These are phyloP conservation scores for Gnatocerus cornutus DNA, from an alignment of 2,888 invertebrate species.

Conservation along the genomic window DNA sequence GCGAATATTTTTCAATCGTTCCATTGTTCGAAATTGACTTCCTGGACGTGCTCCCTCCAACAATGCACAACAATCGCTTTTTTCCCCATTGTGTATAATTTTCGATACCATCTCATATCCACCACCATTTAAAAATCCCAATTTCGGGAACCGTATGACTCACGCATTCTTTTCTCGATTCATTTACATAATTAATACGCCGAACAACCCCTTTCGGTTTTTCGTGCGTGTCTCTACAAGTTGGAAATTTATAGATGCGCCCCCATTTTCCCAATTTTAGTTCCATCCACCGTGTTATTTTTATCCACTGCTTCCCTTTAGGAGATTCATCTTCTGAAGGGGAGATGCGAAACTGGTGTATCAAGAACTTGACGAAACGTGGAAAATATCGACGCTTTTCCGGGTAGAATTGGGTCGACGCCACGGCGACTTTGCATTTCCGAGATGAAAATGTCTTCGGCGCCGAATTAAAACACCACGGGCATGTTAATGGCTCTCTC, in stretches of 20 bases:
- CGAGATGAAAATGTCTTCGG: conserved; percentile 28
- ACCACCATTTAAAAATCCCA: conserved; percentile 2
- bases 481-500: conserved; percentile 30
- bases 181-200: conserved; percentile 45
- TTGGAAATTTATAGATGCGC: conserved; percentile 24
- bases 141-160: conserved; percentile 28
- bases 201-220: conserved; percentile 16
- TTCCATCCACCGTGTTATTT: conserved; percentile 22
- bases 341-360: conserved; percentile 14
- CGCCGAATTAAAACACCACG: conserved; percentile 33
- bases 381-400: conserved; percentile 30
- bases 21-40: conserved; percentile 8
- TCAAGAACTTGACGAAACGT: neutral
- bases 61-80: conserved; percentile 2
- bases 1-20: conserved; percentile 13
- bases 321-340: conserved; percentile 1
- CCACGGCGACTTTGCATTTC: conserved; percentile 28
- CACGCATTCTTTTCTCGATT: conserved; percentile 26
- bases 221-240: conserved; percentile 18
- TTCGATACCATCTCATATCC: conserved; percentile 7
- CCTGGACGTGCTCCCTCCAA: conserved; percentile 2
- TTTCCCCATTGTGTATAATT: conserved; percentile 12
- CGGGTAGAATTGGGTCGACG: conserved; percentile 33
- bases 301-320: neutral
- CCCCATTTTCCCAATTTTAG: conserved; percentile 7